Evolutionary conservation across 23 tunicate species (phyloP).

Genomic region (Trididemnum miniatum): DNA sequence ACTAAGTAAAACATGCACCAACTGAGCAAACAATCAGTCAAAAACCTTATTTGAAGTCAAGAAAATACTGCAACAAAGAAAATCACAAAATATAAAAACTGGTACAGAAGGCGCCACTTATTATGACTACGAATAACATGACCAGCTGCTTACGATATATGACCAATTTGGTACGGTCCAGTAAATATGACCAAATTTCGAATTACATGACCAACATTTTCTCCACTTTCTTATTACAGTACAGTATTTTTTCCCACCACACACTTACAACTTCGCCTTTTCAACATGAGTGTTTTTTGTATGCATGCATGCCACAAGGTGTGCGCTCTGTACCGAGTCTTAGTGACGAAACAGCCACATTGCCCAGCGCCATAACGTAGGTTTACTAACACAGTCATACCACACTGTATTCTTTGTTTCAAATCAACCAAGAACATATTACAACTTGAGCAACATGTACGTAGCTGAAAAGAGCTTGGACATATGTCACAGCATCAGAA

Average conservation of each 20-base stretch:
- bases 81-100: too few relatives aligned
- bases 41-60: too few relatives aligned
- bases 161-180: constrained; percentile 36
- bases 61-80: too few relatives aligned
- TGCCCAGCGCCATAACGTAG: constrained; percentile 34
- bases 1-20: too few relatives aligned
- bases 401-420: constrained; percentile 36
- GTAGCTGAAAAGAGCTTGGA: constrained; percentile 42
- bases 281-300: constrained; percentile 30
- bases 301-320: constrained; percentile 2
- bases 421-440: constrained; percentile 35
- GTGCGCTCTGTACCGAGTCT: constrained; percentile 47
- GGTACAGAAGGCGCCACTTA: constrained; percentile 21
- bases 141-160: constrained; percentile 31
- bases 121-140: constrained; percentile 26
- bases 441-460: constrained; percentile 37
- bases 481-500: constrained; percentile 39
- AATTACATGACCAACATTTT: constrained; percentile 14
- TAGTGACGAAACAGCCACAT: constrained; percentile 42
- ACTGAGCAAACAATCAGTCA: too few relatives aligned
- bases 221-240: constrained; percentile 40
- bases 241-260: constrained; percentile 32
- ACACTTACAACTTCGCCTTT: constrained; percentile 37
- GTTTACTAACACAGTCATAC: constrained; percentile 35
- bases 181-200: constrained; percentile 28